Conservation (phyloP, 2,888 invertebrate species). For the Exephanes ischioxanthus region DNA sequence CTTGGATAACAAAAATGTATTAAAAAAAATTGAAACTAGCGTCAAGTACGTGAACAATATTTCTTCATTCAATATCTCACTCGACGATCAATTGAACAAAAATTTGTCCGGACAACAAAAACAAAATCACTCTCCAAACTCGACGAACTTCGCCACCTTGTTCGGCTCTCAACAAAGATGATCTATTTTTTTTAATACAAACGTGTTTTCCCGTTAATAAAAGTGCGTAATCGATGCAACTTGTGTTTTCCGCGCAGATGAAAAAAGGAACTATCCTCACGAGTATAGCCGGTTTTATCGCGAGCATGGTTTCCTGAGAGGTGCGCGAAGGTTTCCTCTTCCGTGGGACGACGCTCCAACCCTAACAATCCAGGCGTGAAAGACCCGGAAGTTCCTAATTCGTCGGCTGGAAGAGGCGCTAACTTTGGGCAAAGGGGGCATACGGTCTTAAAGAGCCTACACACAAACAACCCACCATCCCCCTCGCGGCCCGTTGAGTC, state of each 20-base stretch:
- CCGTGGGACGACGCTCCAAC: not conserved
- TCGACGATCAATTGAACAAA: not conserved
- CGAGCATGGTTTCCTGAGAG: slow-evolving; percentile 19
- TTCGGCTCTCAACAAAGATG: not conserved
- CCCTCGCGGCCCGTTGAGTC: not conserved
- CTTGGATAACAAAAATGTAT: not conserved
- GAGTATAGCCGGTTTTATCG: not conserved
- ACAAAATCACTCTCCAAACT: not conserved
- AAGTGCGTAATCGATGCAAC: slow-evolving; percentile 23
- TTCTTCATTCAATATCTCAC: not conserved
- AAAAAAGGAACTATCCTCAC: not conserved
- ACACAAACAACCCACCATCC: not conserved
- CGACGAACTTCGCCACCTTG: not conserved
- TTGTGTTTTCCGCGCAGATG: slow-evolving; percentile 17
- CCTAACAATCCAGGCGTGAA: slow-evolving; percentile 40
- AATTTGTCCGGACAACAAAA: not conserved
- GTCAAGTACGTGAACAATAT: not conserved
- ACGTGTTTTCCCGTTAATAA: slow-evolving; percentile 13
- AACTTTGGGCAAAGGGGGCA: not conserved
- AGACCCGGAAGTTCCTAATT: slow-evolving; percentile 43
- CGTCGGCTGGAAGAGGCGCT: slow-evolving; percentile 23
- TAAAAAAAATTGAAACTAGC: not conserved
- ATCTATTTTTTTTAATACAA: not conserved
- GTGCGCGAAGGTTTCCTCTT: slow-evolving; percentile 11
- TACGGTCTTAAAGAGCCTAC: not conserved